Percentiles rank a stretch among this genome's conserved stretches.
These are phyloP conservation scores for Sepioteuthis lessoniana DNA, from an alignment of 2,888 invertebrate species.

Conservation along the genomic window DNA sequence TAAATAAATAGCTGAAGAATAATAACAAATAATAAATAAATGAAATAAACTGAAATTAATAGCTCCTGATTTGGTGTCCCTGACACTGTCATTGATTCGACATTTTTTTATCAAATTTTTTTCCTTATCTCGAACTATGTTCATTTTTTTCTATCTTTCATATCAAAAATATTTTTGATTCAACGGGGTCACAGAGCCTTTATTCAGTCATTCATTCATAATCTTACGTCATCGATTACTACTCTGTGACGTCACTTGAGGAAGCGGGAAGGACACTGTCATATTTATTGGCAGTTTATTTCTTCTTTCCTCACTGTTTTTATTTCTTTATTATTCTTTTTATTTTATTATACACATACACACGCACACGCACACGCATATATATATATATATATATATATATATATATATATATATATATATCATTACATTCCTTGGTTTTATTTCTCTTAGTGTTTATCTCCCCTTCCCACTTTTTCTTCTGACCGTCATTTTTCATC, in stretches of 20 bases:
- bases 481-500: not conserved
- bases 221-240: not conserved
- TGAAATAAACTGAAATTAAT: not conserved
- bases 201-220: not conserved
- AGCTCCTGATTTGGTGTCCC: not conserved
- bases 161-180: not conserved
- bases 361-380: too few species aligned
- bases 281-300: not conserved
- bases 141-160: not conserved
- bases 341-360: not conserved
- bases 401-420: too few species aligned
- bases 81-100: not conserved
- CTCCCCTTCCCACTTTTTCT: not conserved
- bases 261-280: not conserved
- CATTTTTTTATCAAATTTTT: not conserved
- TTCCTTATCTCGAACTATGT: not conserved
- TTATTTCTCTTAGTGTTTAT: not conserved
- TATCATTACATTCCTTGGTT: not conserved
- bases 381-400: too few species aligned
- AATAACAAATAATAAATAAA: not conserved
- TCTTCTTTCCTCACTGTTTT: not conserved
- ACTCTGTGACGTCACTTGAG: not conserved
- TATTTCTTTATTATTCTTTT: not conserved
- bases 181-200: constrained; percentile 2
- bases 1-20: not conserved